These are phyloP conservation scores for Monopis laevigella DNA, from an alignment of 2,888 invertebrate species.

Conservation along the genomic window DNA sequence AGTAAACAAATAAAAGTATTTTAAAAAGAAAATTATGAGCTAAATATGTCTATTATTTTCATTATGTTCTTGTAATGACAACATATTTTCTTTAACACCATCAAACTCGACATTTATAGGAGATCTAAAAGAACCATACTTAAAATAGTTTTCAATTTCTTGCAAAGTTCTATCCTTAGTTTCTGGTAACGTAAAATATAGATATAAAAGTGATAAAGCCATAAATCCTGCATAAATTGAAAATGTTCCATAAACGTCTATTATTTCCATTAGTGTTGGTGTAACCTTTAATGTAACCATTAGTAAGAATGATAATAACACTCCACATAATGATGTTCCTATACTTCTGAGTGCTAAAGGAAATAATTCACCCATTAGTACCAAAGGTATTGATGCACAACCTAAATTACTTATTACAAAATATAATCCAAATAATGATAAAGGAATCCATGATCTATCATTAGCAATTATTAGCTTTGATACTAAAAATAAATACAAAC, in stretches of 20 bases:
- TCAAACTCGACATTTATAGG: too few relatives aligned
- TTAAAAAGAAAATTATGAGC: too few relatives aligned
- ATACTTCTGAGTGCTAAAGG: slow-evolving; percentile 21
- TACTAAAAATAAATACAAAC: slow-evolving; percentile 30
- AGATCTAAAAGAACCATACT: slow-evolving; percentile 13
- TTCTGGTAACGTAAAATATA: slow-evolving; percentile 28
- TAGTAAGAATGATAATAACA: slow-evolving; percentile 15
- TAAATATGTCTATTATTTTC: too few relatives aligned
- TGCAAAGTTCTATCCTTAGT: slow-evolving; percentile 28
- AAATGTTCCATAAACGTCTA: slow-evolving; percentile 39
- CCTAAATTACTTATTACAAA: slow-evolving; percentile 40
- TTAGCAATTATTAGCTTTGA: slow-evolving; percentile 24
- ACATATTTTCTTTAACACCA: too few relatives aligned
- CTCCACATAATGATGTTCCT: slow-evolving; percentile 18
- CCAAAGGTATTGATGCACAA: slow-evolving; percentile 24
- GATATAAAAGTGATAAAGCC: slow-evolving; percentile 19
- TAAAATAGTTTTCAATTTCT: slow-evolving; percentile 30
- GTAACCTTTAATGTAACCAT: slow-evolving; percentile 32
- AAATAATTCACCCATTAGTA: slow-evolving; percentile 14
- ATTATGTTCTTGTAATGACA: too few relatives aligned
- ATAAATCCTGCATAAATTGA: slow-evolving; percentile 20
- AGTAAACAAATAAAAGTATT: too few relatives aligned
- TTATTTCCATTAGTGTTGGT: slow-evolving; percentile 27
- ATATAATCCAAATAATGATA: slow-evolving; percentile 30
- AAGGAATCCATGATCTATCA: slow-evolving; percentile 28